phyloP scores from a whole-genome alignment of 1,140 invertebrate genomes.

The Drosophila takahashii region DNA sequence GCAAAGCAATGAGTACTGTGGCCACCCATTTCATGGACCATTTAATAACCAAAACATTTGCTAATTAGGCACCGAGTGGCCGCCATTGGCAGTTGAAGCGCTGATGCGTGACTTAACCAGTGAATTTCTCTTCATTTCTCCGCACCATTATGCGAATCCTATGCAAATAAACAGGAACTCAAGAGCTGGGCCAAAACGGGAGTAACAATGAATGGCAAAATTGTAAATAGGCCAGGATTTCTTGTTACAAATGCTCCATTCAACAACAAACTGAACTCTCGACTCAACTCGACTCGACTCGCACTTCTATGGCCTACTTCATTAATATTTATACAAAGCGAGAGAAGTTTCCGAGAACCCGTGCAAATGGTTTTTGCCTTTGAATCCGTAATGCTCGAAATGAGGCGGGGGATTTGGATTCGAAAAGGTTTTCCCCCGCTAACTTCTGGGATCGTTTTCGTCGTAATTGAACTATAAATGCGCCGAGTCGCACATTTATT shows the following conservation, averaged over 20 bases:
- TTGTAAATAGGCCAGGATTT: slow-evolving; percentile 76
- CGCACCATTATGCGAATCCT: slow-evolving; percentile 56
- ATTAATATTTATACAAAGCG: slow-evolving; percentile 80
- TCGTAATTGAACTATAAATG: slow-evolving; percentile 70
- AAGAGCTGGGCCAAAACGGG: slow-evolving; percentile 1
- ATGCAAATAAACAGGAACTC: slow-evolving; percentile 66
- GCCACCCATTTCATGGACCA: slow-evolving; percentile 46
- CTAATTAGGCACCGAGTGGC: slow-evolving; percentile 42
- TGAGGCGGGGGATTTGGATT: slow-evolving; percentile 6
- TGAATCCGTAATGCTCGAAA: slow-evolving; percentile 54
- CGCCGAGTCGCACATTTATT: slow-evolving; percentile 38
- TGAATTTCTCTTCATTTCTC: slow-evolving; percentile 20
- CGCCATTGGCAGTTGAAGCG: slow-evolving; percentile 29
- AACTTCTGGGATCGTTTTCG: slow-evolving; percentile 23
- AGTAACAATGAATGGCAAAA: slow-evolving; percentile 41
- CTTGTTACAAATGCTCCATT: slow-evolving; percentile 75
- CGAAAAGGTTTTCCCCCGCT: slow-evolving; percentile 8
- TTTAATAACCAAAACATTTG: slow-evolving; percentile 58
- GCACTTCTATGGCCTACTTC: slow-evolving; percentile 79
- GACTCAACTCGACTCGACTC: slow-evolving; percentile 30
- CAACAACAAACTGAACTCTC: slow-evolving; percentile 39
- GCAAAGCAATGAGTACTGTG: slow-evolving; percentile 8
- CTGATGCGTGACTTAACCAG: slow-evolving; percentile 47
- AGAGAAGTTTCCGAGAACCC: slow-evolving; percentile 23
- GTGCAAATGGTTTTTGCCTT: slow-evolving; percentile 27